Conservation (phyloP, 92 coral and sea anemone species). For the Phenganax stokvisi region DNA sequence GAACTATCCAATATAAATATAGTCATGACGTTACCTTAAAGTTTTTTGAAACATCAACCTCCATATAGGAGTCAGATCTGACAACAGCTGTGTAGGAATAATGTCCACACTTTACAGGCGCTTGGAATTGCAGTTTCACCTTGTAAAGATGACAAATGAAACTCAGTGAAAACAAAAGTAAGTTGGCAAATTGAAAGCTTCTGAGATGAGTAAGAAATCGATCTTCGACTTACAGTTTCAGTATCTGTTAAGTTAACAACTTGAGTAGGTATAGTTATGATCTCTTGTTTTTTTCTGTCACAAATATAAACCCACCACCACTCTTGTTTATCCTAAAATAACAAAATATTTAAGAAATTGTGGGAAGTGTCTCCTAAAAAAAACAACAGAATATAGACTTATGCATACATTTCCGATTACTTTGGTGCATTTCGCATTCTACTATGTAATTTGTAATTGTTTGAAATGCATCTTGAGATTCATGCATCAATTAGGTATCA, state of each 20-base stretch:
- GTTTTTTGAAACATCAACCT: conserved; percentile 69
- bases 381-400: too few species aligned
- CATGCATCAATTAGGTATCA: too few species aligned
- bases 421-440: too few species aligned
- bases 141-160: conserved; percentile 17
- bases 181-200: not conserved
- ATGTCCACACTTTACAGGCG: conserved; percentile 68
- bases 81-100: conserved; percentile 71
- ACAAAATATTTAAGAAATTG: not conserved
- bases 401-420: too few species aligned
- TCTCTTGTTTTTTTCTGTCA: conserved; percentile 63
- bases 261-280: conserved; percentile 76
- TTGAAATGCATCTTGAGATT: too few species aligned
- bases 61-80: conserved; percentile 85
- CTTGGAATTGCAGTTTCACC: conserved; percentile 91
- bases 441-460: too few species aligned
- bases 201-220: not conserved
- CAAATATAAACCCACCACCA: conserved; percentile 99
- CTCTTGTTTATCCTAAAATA: conserved; percentile 83
- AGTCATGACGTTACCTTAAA: conserved; percentile 59
- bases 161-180: not conserved
- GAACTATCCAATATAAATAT: not conserved
- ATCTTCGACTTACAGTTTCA: conserved; percentile 44
- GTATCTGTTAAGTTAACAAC: conserved; percentile 72
- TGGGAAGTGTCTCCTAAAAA: too few species aligned